phyloP scores from a whole-genome alignment of 2,113 vertebrate species.

The Gobius niger region DNA sequence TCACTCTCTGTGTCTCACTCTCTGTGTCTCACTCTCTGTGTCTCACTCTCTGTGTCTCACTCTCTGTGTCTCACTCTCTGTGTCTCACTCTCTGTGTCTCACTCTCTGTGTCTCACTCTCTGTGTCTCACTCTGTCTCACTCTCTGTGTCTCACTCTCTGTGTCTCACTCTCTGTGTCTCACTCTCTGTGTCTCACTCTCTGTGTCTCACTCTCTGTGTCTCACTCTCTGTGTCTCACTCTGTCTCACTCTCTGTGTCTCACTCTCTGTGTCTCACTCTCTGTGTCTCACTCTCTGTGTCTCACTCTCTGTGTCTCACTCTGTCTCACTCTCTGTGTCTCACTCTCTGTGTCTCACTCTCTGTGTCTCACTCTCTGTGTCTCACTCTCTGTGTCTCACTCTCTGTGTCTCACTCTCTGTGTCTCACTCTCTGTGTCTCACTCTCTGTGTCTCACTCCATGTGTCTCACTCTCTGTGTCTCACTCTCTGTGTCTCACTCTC shows the following conservation, averaged over 20 bases:
- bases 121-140: not conserved
- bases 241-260: not conserved
- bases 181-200: not conserved
- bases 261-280: not conserved
- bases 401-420: not conserved
- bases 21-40: not conserved
- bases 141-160: not conserved
- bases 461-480: not conserved
- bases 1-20: not conserved
- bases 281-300: not conserved
- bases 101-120: not conserved
- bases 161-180: not conserved
- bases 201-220: not conserved
- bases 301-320: not conserved
- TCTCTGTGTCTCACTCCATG: not conserved
- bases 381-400: not conserved
- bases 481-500: not conserved
- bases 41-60: not conserved
- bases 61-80: not conserved
- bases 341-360: not conserved
- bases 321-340: not conserved
- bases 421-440: not conserved
- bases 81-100: not conserved
- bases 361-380: not conserved
- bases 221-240: not conserved